phyloP scores from a whole-genome alignment of 2,113 vertebrate species.

The Forbesichthys agassizii region DNA sequence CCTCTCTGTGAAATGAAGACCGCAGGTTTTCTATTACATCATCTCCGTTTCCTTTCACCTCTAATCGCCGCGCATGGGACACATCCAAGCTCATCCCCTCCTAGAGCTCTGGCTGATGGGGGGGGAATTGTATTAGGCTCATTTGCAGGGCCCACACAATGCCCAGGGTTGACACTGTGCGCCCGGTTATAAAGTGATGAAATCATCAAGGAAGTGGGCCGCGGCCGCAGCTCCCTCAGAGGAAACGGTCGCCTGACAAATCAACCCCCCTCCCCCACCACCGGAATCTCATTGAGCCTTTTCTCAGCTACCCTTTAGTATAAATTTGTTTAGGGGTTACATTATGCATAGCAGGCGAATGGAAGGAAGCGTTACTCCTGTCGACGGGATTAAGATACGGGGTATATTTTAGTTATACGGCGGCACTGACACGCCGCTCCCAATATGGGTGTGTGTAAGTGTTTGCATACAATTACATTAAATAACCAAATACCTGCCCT shows the following conservation, averaged over 20 bases:
- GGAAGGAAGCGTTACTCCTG: conserved; percentile 60
- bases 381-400: conserved; percentile 72
- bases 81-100: conserved; percentile 71
- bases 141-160: conserved; percentile 76
- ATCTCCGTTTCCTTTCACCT: conserved; percentile 54
- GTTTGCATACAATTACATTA: conserved; percentile 67
- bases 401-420: conserved; percentile 41
- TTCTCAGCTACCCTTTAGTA: conserved; percentile 60
- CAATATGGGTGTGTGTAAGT: conserved; percentile 44
- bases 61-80: conserved; percentile 60
- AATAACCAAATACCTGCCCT: conserved; percentile 62
- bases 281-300: conserved; percentile 63
- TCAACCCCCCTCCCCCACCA: conserved; percentile 55
- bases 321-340: conserved; percentile 63
- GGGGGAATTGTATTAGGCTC: conserved; percentile 72
- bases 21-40: conserved; percentile 31
- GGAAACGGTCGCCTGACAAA: conserved; percentile 67
- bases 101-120: conserved; percentile 69
- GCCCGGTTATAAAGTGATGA: conserved; percentile 77
- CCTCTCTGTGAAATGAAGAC: conserved; percentile 58
- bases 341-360: conserved; percentile 69
- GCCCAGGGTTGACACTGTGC: conserved; percentile 71
- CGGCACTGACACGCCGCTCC: conserved; percentile 28
- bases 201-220: conserved; percentile 77
- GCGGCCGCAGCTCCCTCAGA: conserved; percentile 58